phyloP scores from a whole-genome alignment of 2,797 vertebrate genomes.

The Acanthornis magna region DNA sequence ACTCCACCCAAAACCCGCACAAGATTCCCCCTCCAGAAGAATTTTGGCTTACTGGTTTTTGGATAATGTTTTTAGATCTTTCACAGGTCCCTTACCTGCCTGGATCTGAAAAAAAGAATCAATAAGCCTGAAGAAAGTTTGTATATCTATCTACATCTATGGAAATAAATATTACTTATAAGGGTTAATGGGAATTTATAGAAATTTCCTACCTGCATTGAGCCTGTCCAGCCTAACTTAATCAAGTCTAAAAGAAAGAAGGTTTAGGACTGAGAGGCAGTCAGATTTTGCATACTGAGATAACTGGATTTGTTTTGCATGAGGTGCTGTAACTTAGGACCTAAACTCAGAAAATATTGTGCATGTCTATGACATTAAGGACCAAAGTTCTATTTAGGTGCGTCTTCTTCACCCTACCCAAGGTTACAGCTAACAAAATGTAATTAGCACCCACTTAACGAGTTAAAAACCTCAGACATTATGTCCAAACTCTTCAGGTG shows the following conservation, averaged over 20 bases:
- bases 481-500: background rate
- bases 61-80: background rate
- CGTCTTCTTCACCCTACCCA: background rate
- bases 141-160: background rate
- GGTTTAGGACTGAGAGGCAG: background rate
- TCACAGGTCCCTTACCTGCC: background rate
- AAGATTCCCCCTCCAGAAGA: background rate
- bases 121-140: background rate
- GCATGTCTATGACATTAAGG: background rate
- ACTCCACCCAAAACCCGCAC: accelerated
- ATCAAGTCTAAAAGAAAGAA: background rate
- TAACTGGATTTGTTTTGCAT: background rate
- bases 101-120: background rate
- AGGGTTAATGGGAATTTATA: background rate
- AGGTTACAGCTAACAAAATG: background rate
- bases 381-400: background rate
- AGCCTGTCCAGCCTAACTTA: background rate
- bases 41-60: background rate
- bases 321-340: background rate
- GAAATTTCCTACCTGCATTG: background rate
- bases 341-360: background rate
- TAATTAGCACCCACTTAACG: background rate
- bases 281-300: background rate
- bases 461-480: background rate
- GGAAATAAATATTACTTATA: background rate